Evolutionary conservation across 2,797 vertebrate species (phyloP), one percentile per base, ranked within the genome.

Genomic region (Sciurus vulgaris): DNA sequence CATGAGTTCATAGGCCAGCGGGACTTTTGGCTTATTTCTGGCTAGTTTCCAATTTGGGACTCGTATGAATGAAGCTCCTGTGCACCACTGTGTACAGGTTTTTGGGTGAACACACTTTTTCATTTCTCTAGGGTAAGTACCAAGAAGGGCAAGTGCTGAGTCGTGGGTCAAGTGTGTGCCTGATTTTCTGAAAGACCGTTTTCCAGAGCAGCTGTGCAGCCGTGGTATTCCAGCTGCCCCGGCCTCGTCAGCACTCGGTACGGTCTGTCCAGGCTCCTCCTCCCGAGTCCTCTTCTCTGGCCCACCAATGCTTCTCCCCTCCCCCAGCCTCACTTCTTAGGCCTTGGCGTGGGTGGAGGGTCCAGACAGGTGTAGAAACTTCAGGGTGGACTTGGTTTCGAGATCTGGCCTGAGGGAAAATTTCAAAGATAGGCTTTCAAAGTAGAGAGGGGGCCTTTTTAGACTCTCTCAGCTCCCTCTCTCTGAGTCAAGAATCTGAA

Each of bases 351-450:
- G 35, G 12, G 4, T 26, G 51, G 6, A 15, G 38, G 0, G 5
- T 63, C 67, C 7, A 6, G 47, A 59, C 10, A 90, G 70, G 59
- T 28, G 28, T 13, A 70, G 14, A 86, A 49, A 54, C 82, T 54
- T 47, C 70, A 41, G 44, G 11, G 12, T 84, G 59, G 18, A 12
- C 74, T 35, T 67, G 35, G 47, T 56, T 79, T 69, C 54, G 17
- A 77, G 38, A 59, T 56, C 28, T 82, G 90, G n/a, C 47, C 8
- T 26, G 69, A 86, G 54, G 18, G 22, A 35, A 14, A 35, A 70
- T 61, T 85, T 85, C 73, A 91, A 49, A 73, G 47, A 61, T 12
- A 88, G 67, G 7, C 72, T 95, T 89, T 91, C 56, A 79, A 72
- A 77, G 61, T 38, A 65, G 92, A 77, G 7, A 44, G 44, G 28